Percentiles rank a stretch among this genome's conserved stretches.
Conservation (phyloP, 2,797 vertebrate species). For the Lycodopsis pacificus region DNA sequence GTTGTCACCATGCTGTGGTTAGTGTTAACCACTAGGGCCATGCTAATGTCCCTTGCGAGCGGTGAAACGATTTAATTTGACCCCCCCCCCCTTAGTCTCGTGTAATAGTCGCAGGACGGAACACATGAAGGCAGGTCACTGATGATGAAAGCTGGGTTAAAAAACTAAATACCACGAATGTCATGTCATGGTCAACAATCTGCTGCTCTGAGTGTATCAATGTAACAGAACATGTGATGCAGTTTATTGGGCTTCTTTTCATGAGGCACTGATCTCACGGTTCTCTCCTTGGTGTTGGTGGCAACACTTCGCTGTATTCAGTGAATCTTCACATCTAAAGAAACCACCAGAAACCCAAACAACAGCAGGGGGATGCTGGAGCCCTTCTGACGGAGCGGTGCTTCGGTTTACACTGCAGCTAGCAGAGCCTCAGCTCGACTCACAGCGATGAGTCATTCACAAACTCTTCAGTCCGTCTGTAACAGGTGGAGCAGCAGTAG, state of each 20-base stretch:
- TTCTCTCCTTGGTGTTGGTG: background rate
- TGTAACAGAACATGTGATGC: no score
- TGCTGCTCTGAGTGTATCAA: no score
- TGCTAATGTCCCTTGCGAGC: no score
- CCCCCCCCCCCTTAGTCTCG: no score
- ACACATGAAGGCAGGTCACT: no score
- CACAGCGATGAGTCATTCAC: constrained; percentile 32
- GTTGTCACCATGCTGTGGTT: constrained; percentile 15
- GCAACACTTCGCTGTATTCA: background rate
- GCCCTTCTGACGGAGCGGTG: background rate
- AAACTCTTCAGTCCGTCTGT: background rate
- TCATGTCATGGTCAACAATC: no score
- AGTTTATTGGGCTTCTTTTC: background rate
- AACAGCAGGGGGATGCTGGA: background rate
- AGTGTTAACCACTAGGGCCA: constrained; percentile 8
- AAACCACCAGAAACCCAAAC: background rate
- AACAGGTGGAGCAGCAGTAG: background rate
- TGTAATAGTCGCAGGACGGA: no score
- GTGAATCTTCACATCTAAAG: background rate
- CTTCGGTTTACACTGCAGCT: background rate
- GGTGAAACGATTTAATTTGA: no score
- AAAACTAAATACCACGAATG: no score
- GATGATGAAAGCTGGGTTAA: no score
- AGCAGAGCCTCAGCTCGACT: constrained; percentile 5
- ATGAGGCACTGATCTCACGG: background rate